Evolutionary conservation across 1,140 invertebrate genomes (phyloP).

Genomic region (Bicyclus anynana): DNA sequence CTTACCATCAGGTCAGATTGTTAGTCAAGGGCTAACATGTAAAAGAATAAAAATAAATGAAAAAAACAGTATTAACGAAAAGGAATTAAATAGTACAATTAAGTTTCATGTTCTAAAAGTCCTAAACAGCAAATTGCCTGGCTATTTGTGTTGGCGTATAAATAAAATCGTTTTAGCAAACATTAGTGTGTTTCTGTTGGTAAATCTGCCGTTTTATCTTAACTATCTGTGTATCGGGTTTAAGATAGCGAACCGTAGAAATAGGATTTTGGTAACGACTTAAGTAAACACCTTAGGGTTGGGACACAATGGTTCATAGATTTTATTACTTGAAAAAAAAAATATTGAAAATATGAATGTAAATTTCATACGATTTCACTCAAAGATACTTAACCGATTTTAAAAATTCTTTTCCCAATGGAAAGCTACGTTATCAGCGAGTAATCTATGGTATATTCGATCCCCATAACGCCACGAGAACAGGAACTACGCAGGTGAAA

Average conservation of each 20-base stretch:
- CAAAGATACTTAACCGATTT: no score
- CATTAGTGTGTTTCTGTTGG: constrained; percentile 7
- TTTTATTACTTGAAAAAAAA: no score
- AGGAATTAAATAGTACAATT: not conserved
- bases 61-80: not conserved
- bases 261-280: constrained; percentile 9
- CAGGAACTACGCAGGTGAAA: no score
- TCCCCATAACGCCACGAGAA: no score
- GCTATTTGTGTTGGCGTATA: constrained; percentile 6
- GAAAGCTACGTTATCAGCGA: no score
- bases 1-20: no score
- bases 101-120: not conserved
- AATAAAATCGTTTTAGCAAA: constrained; percentile 25
- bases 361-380: no score
- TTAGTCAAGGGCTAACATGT: no score
- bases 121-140: not conserved
- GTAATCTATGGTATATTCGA: no score
- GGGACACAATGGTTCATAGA: not conserved
- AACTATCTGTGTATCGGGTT: constrained; percentile 10
- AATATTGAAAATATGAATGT: no score
- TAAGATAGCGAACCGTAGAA: constrained; percentile 8
- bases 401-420: no score
- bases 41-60: no score
- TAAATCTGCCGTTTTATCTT: constrained; percentile 25
- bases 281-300: not conserved